Conservation (phyloP, 1,140 invertebrate genomes). For the Brachionus asplanchnoidis region DNA sequence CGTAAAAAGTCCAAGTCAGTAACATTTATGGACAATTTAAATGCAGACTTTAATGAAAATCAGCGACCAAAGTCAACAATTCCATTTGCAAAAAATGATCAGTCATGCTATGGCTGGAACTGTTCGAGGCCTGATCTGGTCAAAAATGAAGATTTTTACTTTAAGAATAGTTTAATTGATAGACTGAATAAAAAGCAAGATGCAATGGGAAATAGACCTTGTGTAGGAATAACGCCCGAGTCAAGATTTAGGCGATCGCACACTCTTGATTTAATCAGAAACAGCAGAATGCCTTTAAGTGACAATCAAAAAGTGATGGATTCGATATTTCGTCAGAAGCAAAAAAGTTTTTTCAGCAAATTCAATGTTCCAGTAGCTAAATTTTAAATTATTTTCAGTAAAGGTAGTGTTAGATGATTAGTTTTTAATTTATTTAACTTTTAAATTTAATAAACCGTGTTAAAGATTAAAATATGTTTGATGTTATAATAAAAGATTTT, state of each 20-base stretch:
- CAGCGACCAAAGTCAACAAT: not conserved
- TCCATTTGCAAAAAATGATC: not conserved
- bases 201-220: not conserved
- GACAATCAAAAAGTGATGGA: not conserved
- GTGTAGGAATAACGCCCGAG: not conserved
- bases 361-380: conserved; percentile 10
- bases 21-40: conserved; percentile 18
- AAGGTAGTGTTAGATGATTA: not conserved
- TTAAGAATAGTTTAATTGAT: conserved; percentile 28
- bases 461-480: not conserved
- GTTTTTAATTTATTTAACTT: not conserved
- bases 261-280: conserved; percentile 10
- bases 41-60: not conserved
- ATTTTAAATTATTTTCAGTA: conserved; percentile 1
- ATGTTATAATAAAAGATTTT: no score
- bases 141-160: not conserved
- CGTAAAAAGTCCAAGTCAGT: conserved; percentile 37
- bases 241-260: conserved; percentile 2
- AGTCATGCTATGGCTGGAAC: not conserved
- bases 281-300: conserved; percentile 10
- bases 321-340: not conserved
- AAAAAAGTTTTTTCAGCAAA: not conserved
- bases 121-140: not conserved
- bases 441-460: not conserved
- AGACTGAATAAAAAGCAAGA: not conserved